Evolutionary conservation across 2,888 invertebrate species (phyloP).

Genomic region (Charanyca ferruginea): DNA sequence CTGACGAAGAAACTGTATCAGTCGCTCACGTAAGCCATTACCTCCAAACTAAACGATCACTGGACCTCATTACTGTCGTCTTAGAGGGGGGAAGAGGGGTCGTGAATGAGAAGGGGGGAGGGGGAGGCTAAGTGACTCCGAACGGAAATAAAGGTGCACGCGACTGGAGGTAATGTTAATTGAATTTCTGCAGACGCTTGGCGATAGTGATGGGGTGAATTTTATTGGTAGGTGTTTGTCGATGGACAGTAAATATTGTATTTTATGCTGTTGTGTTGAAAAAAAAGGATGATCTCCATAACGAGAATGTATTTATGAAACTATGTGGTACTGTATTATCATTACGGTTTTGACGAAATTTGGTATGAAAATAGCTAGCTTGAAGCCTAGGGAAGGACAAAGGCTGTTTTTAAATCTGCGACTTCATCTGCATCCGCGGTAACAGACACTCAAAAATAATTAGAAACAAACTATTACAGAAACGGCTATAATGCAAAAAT

Average conservation of each 20-base stretch:
- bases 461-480: too few relatives aligned
- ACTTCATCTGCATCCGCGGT: too few relatives aligned
- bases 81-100: slow-evolving; percentile 65
- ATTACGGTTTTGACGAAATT: too few relatives aligned
- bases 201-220: slow-evolving; percentile 70
- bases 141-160: slow-evolving; percentile 92
- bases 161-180: slow-evolving; percentile 92
- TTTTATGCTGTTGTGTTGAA: too few relatives aligned
- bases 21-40: slow-evolving; percentile 88
- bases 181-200: slow-evolving; percentile 91
- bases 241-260: slow-evolving; percentile 18
- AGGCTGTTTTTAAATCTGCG: too few relatives aligned
- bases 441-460: too few relatives aligned
- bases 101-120: slow-evolving; percentile 26
- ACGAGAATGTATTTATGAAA: background rate
- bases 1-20: slow-evolving; percentile 69
- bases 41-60: slow-evolving; percentile 89
- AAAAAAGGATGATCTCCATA: background rate
- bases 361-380: too few relatives aligned
- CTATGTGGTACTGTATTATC: too few relatives aligned
- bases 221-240: slow-evolving; percentile 58
- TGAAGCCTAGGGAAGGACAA: too few relatives aligned
- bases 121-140: slow-evolving; percentile 86
- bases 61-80: slow-evolving; percentile 90
- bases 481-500: too few relatives aligned